Evolutionary conservation across 2,888 invertebrate genomes (phyloP), one percentile per base, ranked within the genome.

Genomic region (Xestobium rufovillosum): DNA sequence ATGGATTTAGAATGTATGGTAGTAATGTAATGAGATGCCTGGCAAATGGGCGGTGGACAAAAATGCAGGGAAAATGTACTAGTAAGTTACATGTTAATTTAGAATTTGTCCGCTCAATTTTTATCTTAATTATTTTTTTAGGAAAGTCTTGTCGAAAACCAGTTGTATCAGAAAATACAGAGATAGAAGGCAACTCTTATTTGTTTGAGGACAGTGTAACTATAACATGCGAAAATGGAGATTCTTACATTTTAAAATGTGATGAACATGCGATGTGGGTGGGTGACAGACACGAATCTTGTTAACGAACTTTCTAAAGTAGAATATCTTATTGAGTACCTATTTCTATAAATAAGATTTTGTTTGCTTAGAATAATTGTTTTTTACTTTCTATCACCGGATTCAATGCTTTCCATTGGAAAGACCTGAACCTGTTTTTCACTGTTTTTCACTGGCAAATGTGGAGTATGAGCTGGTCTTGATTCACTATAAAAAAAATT

Each of bases 141-240:
- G 72, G 60, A 59, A 64, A 70, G 40, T 70, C 71, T 0, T 73
- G 73, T 47, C 65, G 65, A 14, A 69, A 69, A 47, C 73, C 73
- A n/a, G 54, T 51, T 26, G 52, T 70, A 10, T 46, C 59, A 3
- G 42, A 53, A 14, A 59, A 59, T n/a, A 64, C 67, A 9, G 56
- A 51, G 26, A 58, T 72, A 6, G 50, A 58, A 28, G 72, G 71
- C 13, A 61, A 61, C 31, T 72, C 71, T 1, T 73, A 70, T 51
- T 53, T 72, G 6, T 72, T 56, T 49, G 62, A 66, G 43, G 70
- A 71, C 49, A 56, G 59, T 39, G 52, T 73, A 9, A 57, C 48
- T 8, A 52, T 72, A 25, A 59, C 52, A 15, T 72, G 72, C 42
- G 49, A 46, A 14, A 50, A 49, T 40, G 48, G 52, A 8, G 38